Evolutionary conservation across 1,140 invertebrate species (phyloP).

Genomic region (Heliconius eleuchia): DNA sequence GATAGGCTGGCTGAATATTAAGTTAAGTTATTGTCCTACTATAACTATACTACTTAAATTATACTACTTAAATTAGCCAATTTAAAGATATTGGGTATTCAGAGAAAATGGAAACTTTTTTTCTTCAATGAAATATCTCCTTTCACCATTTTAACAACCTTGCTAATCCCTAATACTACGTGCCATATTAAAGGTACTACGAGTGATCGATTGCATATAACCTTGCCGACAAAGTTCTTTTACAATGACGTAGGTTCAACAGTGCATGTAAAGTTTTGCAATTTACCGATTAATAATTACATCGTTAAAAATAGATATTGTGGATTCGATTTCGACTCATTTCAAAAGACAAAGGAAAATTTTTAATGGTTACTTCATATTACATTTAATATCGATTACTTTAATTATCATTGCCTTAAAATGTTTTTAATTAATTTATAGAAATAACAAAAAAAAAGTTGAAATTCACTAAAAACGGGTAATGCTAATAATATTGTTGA

Average conservation of each 20-base stretch:
- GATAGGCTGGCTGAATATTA: too few relatives aligned
- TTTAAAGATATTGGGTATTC: neutral
- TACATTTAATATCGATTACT: neutral
- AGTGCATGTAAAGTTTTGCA: slow-evolving; percentile 30
- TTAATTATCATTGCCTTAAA: too few relatives aligned
- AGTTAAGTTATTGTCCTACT: too few relatives aligned
- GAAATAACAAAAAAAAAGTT: neutral
- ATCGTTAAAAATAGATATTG: slow-evolving; percentile 1
- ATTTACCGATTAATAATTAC: slow-evolving; percentile 17
- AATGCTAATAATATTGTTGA: neutral
- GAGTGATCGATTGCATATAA: slow-evolving; percentile 37
- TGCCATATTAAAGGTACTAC: slow-evolving; percentile 27
- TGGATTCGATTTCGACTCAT: neutral
- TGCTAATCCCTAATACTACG: slow-evolving; percentile 36
- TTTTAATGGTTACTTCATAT: neutral
- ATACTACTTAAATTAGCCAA: neutral
- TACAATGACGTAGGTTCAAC: slow-evolving; percentile 35
- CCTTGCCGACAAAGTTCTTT: slow-evolving; percentile 35
- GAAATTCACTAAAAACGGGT: neutral
- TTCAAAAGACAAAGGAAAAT: neutral
- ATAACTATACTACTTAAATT: too few relatives aligned
- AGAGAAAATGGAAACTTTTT: neutral
- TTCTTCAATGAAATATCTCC: slow-evolving; percentile 1
- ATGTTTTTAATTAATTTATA: neutral
- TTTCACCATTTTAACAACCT: slow-evolving; percentile 32